Evolutionary conservation across 1,140 invertebrate species (phyloP).

Genomic region (Phymastichus coffea): DNA sequence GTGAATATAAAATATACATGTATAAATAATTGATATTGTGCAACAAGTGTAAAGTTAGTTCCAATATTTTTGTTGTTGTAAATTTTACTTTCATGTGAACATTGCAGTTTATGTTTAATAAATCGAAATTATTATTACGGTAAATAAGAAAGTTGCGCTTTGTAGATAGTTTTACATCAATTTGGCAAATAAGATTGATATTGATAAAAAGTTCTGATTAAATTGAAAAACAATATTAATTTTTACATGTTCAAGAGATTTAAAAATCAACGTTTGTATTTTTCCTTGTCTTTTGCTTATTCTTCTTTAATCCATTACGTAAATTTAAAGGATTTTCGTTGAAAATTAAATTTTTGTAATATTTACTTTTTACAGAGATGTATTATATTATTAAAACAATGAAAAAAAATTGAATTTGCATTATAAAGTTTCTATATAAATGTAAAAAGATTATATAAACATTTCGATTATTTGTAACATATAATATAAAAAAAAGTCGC

Average conservation of each 20-base stretch:
- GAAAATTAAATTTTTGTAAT: conserved; percentile 4
- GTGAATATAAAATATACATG: neutral
- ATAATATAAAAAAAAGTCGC: conserved; percentile 2
- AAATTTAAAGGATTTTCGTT: neutral
- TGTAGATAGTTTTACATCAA: too few species aligned
- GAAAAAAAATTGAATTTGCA: conserved; percentile 7
- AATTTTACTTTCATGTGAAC: too few species aligned
- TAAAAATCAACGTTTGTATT: neutral
- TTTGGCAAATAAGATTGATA: too few species aligned
- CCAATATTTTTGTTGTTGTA: too few species aligned
- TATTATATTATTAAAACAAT: conserved; percentile 1
- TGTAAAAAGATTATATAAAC: conserved; percentile 1
- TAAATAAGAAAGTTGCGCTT: too few species aligned
- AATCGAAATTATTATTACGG: too few species aligned
- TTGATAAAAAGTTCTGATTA: too few species aligned
- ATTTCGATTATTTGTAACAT: conserved; percentile 20
- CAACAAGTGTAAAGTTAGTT: too few species aligned
- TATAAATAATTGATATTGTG: neutral
- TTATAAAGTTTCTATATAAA: conserved; percentile 13
- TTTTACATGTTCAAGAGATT: too few species aligned
- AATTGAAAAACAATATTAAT: too few species aligned
- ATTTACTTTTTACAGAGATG: neutral
- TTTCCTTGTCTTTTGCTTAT: neutral
- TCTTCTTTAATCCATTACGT: too few species aligned
- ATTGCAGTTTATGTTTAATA: too few species aligned